Percentiles rank a stretch among this genome's conserved stretches.
These are phyloP conservation scores for Aldrovandia affinis DNA, from an alignment of 2,797 vertebrate genomes.

Conservation along the genomic window DNA sequence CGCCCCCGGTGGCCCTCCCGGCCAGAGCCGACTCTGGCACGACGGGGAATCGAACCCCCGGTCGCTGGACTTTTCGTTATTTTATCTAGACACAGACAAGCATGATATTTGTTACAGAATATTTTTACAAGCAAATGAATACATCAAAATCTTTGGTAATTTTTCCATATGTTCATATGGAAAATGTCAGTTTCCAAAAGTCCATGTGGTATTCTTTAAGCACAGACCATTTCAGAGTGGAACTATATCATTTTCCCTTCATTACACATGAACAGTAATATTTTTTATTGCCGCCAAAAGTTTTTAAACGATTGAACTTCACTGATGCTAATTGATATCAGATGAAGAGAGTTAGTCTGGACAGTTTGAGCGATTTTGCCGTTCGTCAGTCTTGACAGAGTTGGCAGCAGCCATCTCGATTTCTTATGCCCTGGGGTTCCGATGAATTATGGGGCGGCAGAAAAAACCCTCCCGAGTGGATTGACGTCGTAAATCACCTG, in stretches of 20 bases:
- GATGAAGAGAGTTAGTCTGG: not conserved
- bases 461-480: not conserved
- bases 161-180: too few species aligned
- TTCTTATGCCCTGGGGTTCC: not conserved
- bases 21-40: too few species aligned
- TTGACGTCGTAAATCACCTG: not conserved
- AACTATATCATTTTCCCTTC: not conserved
- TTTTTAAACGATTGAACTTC: not conserved
- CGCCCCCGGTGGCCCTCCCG: too few species aligned
- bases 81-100: too few species aligned
- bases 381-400: not conserved
- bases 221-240: not conserved
- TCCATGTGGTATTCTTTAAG: not conserved
- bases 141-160: not conserved
- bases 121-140: too few species aligned
- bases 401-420: not conserved
- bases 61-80: too few species aligned
- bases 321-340: constrained; percentile 13
- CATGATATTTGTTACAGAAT: not conserved
- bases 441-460: not conserved
- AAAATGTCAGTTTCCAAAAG: not conserved
- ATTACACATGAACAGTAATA: not conserved
- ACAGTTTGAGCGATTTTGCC: not conserved
- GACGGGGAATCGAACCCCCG: too few species aligned
- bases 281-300: constrained; percentile 7